Evolutionary conservation across 2,888 invertebrate genomes (phyloP).

Genomic region (Phengaris arion): DNA sequence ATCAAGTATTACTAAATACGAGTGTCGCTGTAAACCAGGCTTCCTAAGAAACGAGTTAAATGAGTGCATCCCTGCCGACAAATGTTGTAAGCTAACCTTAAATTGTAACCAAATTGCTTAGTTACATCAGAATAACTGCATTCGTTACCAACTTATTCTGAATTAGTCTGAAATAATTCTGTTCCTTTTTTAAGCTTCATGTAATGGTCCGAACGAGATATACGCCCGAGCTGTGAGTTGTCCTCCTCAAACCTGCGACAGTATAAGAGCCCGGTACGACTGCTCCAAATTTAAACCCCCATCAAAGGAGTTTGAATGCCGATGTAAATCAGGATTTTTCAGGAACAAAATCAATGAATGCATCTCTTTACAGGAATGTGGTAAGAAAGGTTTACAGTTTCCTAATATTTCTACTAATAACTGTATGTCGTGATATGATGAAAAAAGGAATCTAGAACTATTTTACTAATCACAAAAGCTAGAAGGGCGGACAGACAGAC

Average conservation of each 20-base stretch:
- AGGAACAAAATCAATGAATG: slow-evolving; percentile 29
- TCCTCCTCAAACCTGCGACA: background rate
- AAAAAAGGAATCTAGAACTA: too few relatives aligned
- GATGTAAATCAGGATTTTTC: slow-evolving; percentile 37
- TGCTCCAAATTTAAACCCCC: background rate
- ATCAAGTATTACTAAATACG: slow-evolving; percentile 35
- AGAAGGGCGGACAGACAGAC: too few relatives aligned
- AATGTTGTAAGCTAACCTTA: slow-evolving; percentile 45
- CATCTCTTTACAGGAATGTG: slow-evolving; percentile 26
- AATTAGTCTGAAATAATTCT: background rate
- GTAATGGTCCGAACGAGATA: background rate
- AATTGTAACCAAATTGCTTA: too few relatives aligned
- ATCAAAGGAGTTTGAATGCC: slow-evolving; percentile 20
- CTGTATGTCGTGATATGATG: too few relatives aligned
- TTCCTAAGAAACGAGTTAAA: slow-evolving; percentile 42
- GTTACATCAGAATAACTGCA: too few relatives aligned
- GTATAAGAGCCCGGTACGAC: background rate
- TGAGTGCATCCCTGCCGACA: slow-evolving; percentile 42
- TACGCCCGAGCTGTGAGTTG: slow-evolving; percentile 1
- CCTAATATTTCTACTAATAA: too few relatives aligned
- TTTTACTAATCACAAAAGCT: too few relatives aligned
- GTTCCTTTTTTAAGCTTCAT: background rate
- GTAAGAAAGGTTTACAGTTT: background rate
- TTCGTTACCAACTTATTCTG: too few relatives aligned
- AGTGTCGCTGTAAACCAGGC: slow-evolving; percentile 44